A percentile compares a stretch with the other conserved stretches of the same genome.
Conservation (phyloP, 2,797 vertebrate species). For the Sebastes aleutianus region DNA sequence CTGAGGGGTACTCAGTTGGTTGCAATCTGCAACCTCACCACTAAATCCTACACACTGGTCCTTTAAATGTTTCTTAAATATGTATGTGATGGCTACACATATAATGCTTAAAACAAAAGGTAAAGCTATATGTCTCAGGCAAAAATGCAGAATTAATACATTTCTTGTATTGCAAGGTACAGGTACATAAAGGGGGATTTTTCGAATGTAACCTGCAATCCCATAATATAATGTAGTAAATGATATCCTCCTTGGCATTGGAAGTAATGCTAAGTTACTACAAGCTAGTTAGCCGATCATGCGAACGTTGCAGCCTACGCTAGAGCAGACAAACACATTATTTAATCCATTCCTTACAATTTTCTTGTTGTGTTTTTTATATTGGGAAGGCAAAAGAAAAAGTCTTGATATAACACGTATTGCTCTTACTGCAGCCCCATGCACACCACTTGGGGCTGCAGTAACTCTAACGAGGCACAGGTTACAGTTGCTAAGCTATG, state of each 20-base stretch:
- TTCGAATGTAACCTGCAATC: neutral
- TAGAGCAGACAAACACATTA: too few species aligned
- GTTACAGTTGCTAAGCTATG: neutral
- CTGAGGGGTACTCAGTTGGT: too few species aligned
- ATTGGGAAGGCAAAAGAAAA: too few species aligned
- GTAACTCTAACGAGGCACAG: too few species aligned
- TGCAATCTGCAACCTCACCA: too few species aligned
- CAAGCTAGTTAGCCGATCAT: too few species aligned
- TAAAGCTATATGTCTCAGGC: neutral
- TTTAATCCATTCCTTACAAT: too few species aligned
- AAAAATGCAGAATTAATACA: neutral
- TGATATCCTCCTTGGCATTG: neutral
- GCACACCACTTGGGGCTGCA: too few species aligned
- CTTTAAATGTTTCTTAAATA: neutral
- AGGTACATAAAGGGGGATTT: neutral
- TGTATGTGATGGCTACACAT: neutral
- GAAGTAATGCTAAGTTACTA: too few species aligned
- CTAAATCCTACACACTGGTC: too few species aligned
- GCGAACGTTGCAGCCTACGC: too few species aligned
- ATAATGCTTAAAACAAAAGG: neutral
- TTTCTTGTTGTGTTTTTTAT: too few species aligned
- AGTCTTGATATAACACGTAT: neutral
- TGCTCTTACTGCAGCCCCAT: neutral
- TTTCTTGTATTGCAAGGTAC: neutral
- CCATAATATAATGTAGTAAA: neutral